A percentile compares a stretch with the other conserved stretches of the same genome.
These are phyloP conservation scores for Calameuta pallipes DNA, from an alignment of 2,888 invertebrate genomes.

Conservation along the genomic window DNA sequence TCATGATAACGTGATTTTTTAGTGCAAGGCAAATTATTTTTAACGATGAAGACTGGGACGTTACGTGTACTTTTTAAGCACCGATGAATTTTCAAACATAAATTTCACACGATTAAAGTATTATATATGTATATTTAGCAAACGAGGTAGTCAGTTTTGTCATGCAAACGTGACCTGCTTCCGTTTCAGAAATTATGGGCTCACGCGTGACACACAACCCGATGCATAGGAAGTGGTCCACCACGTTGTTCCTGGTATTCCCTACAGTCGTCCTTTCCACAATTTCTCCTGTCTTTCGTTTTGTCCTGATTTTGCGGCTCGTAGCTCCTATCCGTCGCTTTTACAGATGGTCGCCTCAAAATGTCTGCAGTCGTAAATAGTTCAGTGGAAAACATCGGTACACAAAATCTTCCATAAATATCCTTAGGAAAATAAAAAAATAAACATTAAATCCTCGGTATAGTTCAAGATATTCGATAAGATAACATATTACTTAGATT, in stretches of 20 bases:
- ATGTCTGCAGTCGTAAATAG: background rate
- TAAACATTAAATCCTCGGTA: background rate
- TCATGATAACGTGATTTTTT: too few relatives aligned
- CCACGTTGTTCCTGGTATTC: background rate
- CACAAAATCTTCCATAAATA: background rate
- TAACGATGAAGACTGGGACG: background rate
- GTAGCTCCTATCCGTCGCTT: background rate
- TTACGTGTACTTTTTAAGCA: background rate
- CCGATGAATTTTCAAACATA: background rate
- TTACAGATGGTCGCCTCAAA: background rate
- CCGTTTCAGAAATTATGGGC: constrained; percentile 44
- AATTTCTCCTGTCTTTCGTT: background rate
- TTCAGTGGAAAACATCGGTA: background rate
- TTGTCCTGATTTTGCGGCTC: background rate
- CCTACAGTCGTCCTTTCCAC: background rate
- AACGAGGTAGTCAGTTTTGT: constrained; percentile 30
- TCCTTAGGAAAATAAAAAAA: background rate
- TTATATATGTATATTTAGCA: constrained; percentile 21
- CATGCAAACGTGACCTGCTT: constrained; percentile 41
- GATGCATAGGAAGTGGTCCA: background rate
- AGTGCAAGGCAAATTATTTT: too few relatives aligned
- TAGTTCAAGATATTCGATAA: background rate
- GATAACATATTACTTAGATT: too few relatives aligned
- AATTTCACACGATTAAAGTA: constrained; percentile 27
- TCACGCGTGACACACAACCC: constrained; percentile 44